Evolutionary conservation across 2,888 invertebrate species (phyloP).

Genomic region (Thyatira batis): DNA sequence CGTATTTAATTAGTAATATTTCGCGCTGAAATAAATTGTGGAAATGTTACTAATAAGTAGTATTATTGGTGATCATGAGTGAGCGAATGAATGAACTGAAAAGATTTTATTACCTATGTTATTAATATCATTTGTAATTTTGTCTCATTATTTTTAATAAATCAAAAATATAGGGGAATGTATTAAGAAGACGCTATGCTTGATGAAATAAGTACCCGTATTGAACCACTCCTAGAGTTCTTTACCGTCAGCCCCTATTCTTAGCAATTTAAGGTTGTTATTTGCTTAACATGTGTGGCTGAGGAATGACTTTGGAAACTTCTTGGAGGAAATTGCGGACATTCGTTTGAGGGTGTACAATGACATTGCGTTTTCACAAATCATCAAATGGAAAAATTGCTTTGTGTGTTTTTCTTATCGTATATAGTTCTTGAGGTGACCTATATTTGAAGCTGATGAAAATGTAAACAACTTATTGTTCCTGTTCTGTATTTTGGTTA

Average conservation of each 20-base stretch:
- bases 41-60: not conserved
- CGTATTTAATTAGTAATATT: too few relatives aligned
- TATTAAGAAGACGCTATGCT: too few relatives aligned
- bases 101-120: too few relatives aligned
- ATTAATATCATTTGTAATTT: not conserved
- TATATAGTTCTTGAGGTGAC: too few relatives aligned
- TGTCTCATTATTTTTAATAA: not conserved
- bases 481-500: too few relatives aligned
- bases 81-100: too few relatives aligned
- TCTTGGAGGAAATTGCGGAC: slow-evolving; percentile 70
- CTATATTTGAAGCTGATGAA: too few relatives aligned
- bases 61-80: too few relatives aligned
- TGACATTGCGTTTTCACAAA: slow-evolving; percentile 67
- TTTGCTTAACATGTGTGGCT: slow-evolving; percentile 73
- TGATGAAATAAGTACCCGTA: slow-evolving; percentile 30
- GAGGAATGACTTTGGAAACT: slow-evolving; percentile 64
- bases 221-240: slow-evolving; percentile 46
- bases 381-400: slow-evolving; percentile 29
- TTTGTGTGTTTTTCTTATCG: not conserved
- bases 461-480: too few relatives aligned
- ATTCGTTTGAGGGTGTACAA: slow-evolving; percentile 65
- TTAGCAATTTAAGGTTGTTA: slow-evolving; percentile 49
- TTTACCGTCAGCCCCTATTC: slow-evolving; percentile 54
- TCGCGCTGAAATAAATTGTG: not conserved
- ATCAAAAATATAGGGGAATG: too few relatives aligned